These are phyloP conservation scores for Porites rus DNA, from an alignment of 92 coral and sea anemone species.

Conservation along the genomic window DNA sequence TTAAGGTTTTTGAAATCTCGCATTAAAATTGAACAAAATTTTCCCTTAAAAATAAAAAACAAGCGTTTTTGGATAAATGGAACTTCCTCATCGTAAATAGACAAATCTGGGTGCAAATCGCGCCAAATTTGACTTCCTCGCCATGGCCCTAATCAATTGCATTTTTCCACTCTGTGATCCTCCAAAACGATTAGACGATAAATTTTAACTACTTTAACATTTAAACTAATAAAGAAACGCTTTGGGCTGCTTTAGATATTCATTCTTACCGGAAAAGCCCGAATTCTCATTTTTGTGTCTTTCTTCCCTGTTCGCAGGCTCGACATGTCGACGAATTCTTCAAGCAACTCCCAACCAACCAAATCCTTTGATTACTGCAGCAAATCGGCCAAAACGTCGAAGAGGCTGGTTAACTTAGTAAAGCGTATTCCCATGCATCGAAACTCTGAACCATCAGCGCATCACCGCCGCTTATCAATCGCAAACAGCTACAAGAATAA, in stretches of 20 bases:
- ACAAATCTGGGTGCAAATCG: constrained; percentile 24
- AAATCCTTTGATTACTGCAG: constrained; percentile 3
- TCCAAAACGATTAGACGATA: neutral
- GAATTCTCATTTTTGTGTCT: constrained; percentile 98
- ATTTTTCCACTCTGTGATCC: neutral
- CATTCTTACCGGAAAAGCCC: constrained; percentile 74
- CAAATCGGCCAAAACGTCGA: constrained; percentile 10
- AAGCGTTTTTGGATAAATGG: no score
- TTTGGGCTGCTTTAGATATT: neutral
- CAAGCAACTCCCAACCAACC: constrained; percentile 42
- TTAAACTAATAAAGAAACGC: neutral
- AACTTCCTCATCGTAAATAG: neutral
- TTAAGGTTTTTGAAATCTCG: neutral
- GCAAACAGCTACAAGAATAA: constrained; percentile 2
- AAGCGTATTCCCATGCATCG: constrained; percentile 1
- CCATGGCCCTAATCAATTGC: neutral
- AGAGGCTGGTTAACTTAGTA: neutral
- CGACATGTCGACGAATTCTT: constrained; percentile 59
- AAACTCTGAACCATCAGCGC: constrained; percentile 14
- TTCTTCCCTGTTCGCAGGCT: constrained; percentile 93
- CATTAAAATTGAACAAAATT: neutral
- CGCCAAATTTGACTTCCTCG: constrained; percentile 38
- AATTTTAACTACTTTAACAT: neutral
- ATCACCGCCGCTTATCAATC: constrained; percentile 34
- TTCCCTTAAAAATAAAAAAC: no score